A percentile compares a stretch with the other conserved stretches of the same genome.
Conservation (phyloP, 2,888 invertebrate species). For the Euproctis similis region DNA sequence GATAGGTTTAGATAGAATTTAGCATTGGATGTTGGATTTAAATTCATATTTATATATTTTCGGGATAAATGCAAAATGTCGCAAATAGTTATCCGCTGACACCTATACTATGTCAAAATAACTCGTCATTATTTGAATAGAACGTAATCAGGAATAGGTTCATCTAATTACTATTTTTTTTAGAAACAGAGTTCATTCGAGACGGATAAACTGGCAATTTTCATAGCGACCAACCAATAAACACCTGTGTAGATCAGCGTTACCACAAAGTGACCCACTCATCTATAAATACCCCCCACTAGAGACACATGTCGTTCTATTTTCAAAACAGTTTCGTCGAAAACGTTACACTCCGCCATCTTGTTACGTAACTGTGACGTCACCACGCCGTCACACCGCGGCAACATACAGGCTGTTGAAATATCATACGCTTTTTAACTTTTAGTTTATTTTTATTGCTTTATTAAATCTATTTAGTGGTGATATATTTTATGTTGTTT, state of each 20-base stretch:
- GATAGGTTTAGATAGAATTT: too few relatives aligned
- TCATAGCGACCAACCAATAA: too few relatives aligned
- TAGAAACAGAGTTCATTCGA: too few relatives aligned
- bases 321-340: constrained; percentile 33
- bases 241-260: constrained; percentile 10
- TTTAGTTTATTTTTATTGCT: not conserved
- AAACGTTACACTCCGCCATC: constrained; percentile 26
- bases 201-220: too few relatives aligned
- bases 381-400: constrained; percentile 43
- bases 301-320: constrained; percentile 52
- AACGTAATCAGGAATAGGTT: too few relatives aligned
- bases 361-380: constrained; percentile 61
- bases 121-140: too few relatives aligned
- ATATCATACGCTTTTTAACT: constrained; percentile 8
- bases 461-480: not conserved
- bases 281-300: constrained; percentile 54
- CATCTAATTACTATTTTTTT: too few relatives aligned
- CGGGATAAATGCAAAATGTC: too few relatives aligned
- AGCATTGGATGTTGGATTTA: too few relatives aligned
- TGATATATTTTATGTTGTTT: constrained; percentile 2
- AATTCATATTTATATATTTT: too few relatives aligned
- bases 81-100: too few relatives aligned
- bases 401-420: constrained; percentile 19
- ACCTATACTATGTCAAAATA: too few relatives aligned
- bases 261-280: constrained; percentile 48